Evolutionary conservation across 2,888 invertebrate genomes (phyloP).

Genomic region (Mythimna loreyi): DNA sequence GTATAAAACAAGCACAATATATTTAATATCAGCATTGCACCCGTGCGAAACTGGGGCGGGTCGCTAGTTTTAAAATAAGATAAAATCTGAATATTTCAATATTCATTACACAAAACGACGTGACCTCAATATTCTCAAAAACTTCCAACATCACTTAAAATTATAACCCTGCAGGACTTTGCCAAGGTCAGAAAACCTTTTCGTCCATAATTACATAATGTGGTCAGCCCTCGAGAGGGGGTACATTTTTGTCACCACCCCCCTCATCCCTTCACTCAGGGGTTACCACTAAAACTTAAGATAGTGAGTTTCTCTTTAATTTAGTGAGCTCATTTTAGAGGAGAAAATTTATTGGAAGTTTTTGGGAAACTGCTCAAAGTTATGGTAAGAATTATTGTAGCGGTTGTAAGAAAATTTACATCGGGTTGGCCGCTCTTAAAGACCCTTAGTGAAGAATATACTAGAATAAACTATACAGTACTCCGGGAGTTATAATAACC

Average conservation of each 20-base stretch:
- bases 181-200: conserved; percentile 34
- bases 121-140: neutral
- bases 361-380: neutral
- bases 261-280: neutral
- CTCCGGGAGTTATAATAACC: too few relatives aligned
- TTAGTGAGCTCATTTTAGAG: conserved; percentile 34
- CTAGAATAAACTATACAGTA: too few relatives aligned
- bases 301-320: conserved; percentile 22
- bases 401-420: too few relatives aligned
- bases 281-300: conserved; percentile 26
- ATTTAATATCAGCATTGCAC: too few relatives aligned
- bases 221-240: conserved; percentile 47
- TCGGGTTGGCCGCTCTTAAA: too few relatives aligned
- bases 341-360: conserved; percentile 3
- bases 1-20: too few relatives aligned
- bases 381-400: neutral
- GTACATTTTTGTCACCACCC: conserved; percentile 60
- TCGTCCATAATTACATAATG: conserved; percentile 52
- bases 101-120: neutral
- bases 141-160: conserved; percentile 19
- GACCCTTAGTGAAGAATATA: too few relatives aligned
- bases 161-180: conserved; percentile 16
- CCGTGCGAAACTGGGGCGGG: too few relatives aligned
- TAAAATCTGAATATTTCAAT: neutral
- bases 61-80: neutral